phyloP scores from a whole-genome alignment of 2,113 vertebrate species.

The Microtus oregoni region DNA sequence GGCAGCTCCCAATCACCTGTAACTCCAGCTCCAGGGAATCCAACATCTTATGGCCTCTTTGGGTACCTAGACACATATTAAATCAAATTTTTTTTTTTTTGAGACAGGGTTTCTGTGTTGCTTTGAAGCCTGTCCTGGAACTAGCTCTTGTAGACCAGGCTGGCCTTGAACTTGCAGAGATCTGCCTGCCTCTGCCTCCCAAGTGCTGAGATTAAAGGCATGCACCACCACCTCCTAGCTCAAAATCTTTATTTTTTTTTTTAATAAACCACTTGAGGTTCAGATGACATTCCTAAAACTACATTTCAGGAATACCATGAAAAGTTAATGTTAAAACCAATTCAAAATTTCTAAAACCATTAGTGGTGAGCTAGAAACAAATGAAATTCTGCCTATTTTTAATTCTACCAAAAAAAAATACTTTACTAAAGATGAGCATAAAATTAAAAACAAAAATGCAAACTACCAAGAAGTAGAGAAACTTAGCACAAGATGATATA shows the following conservation, averaged over 20 bases:
- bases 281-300: not conserved
- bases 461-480: not conserved
- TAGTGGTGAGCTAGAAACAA: constrained; percentile 28
- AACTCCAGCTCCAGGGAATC: not conserved
- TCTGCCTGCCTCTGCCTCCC: no score
- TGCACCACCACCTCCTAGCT: no score
- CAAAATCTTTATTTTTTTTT: no score
- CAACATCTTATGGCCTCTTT: no score
- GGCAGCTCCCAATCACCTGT: not conserved
- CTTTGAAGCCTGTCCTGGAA: no score
- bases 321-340: not conserved
- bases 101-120: no score
- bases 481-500: not conserved
- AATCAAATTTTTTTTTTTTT: no score
- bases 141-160: no score
- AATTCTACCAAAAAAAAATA: not conserved
- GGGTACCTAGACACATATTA: no score
- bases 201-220: no score
- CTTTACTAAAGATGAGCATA: not conserved
- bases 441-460: not conserved
- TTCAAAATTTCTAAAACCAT: not conserved
- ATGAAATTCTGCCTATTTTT: not conserved
- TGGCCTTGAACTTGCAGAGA: no score
- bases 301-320: not conserved
- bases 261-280: not conserved